Evolutionary conservation across 2,113 vertebrate genomes (phyloP).

Genomic region (Phaethornis superciliosus): DNA sequence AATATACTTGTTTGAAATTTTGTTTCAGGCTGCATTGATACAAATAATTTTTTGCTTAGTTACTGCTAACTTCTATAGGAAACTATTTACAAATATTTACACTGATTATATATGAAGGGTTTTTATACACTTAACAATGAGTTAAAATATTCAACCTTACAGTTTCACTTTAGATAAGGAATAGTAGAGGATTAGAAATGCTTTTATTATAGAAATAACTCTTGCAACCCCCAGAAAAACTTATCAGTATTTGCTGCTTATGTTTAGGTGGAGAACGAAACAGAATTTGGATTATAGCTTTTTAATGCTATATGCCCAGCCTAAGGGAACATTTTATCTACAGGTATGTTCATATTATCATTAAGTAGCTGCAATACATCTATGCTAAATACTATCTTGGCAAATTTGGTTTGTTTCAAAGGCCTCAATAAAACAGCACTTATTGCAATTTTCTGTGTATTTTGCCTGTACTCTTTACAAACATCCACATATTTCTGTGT

Average conservation of each 20-base stretch:
- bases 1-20: background rate
- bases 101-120: background rate
- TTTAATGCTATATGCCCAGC: conserved; percentile 91
- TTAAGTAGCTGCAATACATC: background rate
- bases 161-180: background rate
- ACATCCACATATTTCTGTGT: background rate
- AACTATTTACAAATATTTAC: background rate
- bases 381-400: background rate
- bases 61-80: background rate
- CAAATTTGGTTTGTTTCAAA: background rate
- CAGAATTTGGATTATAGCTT: conserved; percentile 93
- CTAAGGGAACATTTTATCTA: conserved; percentile 88
- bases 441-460: background rate
- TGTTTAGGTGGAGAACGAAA: conserved; percentile 86
- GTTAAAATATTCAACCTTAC: too few species aligned
- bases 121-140: too few species aligned
- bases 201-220: background rate
- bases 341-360: conserved; percentile 80
- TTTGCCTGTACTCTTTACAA: background rate
- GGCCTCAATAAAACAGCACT: background rate
- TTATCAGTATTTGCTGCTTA: conserved; percentile 63
- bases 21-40: background rate
- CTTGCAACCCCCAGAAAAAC: background rate
- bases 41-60: background rate
- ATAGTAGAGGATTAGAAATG: background rate